phyloP scores from a whole-genome alignment of 2,797 vertebrate species.

The Choloepus didactylus region DNA sequence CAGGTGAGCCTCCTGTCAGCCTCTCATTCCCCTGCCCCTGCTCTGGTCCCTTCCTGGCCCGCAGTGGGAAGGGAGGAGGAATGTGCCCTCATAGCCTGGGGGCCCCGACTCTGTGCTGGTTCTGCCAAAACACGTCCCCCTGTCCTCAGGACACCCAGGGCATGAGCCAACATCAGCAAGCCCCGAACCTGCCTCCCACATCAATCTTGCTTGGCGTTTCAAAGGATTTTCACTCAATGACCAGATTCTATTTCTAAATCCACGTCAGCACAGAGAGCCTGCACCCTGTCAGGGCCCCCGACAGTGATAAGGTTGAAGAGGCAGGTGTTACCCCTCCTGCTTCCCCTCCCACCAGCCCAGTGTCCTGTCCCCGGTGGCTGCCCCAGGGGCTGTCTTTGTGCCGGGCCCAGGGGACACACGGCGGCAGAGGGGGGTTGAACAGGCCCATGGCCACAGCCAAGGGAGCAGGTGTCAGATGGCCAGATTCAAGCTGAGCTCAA shows the following conservation, averaged over 20 bases:
- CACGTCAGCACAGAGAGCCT: accelerated
- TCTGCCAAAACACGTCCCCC: background rate
- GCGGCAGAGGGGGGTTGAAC: accelerated
- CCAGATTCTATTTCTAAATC: background rate
- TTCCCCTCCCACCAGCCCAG: background rate
- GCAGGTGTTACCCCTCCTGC: accelerated
- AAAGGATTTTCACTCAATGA: background rate
- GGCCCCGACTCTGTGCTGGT: background rate
- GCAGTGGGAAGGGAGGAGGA: background rate
- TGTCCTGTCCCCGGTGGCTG: accelerated
- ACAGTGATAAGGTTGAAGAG: accelerated
- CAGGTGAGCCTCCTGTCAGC: background rate
- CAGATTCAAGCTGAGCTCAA: background rate
- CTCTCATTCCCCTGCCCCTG: background rate
- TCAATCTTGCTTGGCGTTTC: too few relatives aligned
- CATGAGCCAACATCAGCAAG: background rate
- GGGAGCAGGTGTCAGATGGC: background rate
- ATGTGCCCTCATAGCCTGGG: accelerated
- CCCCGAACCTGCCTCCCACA: background rate
- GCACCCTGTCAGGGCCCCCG: background rate
- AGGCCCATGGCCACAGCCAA: background rate
- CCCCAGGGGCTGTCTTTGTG: background rate
- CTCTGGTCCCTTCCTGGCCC: background rate
- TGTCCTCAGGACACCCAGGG: background rate
- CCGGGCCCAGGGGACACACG: background rate